phyloP scores from a whole-genome alignment of 1,140 invertebrate species.

The Meloidogyne chitwoodi region DNA sequence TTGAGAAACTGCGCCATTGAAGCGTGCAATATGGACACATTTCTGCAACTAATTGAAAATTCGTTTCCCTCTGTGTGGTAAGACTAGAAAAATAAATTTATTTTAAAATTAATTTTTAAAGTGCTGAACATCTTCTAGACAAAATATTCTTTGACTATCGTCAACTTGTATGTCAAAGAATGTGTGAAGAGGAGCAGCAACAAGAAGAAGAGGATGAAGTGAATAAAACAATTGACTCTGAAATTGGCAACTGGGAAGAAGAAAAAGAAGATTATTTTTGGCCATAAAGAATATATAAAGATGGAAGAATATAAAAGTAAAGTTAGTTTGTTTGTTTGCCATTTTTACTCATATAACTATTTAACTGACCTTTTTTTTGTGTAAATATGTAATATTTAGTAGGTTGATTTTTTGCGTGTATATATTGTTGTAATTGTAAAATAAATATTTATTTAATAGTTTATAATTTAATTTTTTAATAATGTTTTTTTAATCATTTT shows the following conservation, averaged over 20 bases:
- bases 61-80: neutral
- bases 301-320: neutral
- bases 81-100: neutral
- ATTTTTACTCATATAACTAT: too few relatives aligned
- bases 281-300: neutral
- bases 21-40: neutral
- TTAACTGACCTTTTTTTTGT: too few relatives aligned
- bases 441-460: too few relatives aligned
- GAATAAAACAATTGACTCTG: neutral
- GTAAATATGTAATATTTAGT: too few relatives aligned
- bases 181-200: neutral
- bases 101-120: neutral
- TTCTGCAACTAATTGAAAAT: neutral
- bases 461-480: too few relatives aligned
- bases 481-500: too few relatives aligned
- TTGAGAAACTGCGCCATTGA: too few relatives aligned
- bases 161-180: neutral
- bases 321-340: too few relatives aligned
- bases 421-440: too few relatives aligned
- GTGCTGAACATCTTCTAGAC: neutral
- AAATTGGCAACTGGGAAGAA: neutral
- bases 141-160: neutral
- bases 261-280: neutral
- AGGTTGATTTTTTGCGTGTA: too few relatives aligned
- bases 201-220: neutral